These are phyloP conservation scores for Dasypogon diadema DNA, from an alignment of 2,888 invertebrate genomes.

Conservation along the genomic window DNA sequence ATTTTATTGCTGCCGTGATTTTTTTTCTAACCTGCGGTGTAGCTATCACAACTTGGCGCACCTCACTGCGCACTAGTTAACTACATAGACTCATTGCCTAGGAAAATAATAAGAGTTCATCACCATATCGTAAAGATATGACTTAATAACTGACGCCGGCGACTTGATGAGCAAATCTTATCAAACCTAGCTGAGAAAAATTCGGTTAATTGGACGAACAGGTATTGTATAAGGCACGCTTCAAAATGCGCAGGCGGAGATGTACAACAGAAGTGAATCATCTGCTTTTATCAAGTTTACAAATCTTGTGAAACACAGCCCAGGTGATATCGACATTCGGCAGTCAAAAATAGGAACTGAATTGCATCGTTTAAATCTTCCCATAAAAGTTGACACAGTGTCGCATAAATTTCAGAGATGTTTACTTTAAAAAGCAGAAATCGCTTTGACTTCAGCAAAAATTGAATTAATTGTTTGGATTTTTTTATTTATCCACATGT, in stretches of 20 bases:
- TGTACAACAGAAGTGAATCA: not conserved
- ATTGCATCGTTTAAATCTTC: not conserved
- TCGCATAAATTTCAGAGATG: not conserved
- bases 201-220: not conserved
- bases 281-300: not conserved
- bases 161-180: not conserved
- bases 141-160: not conserved
- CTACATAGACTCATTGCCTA: not conserved
- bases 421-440: not conserved
- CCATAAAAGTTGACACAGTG: not conserved
- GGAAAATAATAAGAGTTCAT: not conserved
- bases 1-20: constrained; percentile 34
- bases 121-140: not conserved
- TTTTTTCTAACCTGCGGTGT: not conserved
- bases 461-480: not conserved
- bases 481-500: no score
- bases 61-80: not conserved
- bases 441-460: not conserved
- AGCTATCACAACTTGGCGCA: not conserved
- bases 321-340: not conserved
- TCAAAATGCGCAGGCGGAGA: constrained; percentile 23
- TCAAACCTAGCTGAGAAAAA: constrained; percentile 1
- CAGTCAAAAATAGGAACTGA: not conserved
- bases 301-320: not conserved
- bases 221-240: constrained; percentile 8